Evolutionary conservation across 2,797 vertebrate species (phyloP).

Genomic region (Luscinia luscinia): DNA sequence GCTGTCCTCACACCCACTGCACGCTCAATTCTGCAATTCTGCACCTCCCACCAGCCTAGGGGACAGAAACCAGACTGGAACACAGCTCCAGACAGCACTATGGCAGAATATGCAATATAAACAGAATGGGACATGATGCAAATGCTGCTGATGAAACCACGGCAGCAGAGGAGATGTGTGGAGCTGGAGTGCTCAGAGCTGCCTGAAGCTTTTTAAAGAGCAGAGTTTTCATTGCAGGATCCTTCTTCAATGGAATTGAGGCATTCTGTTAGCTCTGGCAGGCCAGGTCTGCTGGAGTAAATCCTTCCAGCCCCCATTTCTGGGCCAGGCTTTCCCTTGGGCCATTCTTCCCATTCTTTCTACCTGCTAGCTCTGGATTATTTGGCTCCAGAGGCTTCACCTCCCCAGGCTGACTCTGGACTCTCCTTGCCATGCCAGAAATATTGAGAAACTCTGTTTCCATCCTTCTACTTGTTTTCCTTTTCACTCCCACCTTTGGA

Average conservation of each 20-base stretch:
- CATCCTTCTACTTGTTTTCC: background rate
- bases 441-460: background rate
- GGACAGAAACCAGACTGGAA: background rate
- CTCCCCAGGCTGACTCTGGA: background rate
- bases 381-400: background rate
- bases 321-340: background rate
- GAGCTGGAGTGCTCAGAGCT: background rate
- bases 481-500: background rate
- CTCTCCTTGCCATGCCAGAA: background rate
- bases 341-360: too few species aligned
- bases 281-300: background rate
- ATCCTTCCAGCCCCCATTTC: background rate
- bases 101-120: background rate
- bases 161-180: background rate
- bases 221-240: background rate
- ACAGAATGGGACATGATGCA: background rate
- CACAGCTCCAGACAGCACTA: background rate
- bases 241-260: background rate
- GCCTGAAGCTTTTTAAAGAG: background rate
- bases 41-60: background rate
- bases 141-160: background rate
- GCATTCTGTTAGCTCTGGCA: background rate
- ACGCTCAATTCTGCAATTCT: background rate
- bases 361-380: rapidly evolving
- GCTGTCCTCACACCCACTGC: background rate